Conservation (phyloP, 2,888 invertebrate genomes). For the Pheosia tremula region DNA sequence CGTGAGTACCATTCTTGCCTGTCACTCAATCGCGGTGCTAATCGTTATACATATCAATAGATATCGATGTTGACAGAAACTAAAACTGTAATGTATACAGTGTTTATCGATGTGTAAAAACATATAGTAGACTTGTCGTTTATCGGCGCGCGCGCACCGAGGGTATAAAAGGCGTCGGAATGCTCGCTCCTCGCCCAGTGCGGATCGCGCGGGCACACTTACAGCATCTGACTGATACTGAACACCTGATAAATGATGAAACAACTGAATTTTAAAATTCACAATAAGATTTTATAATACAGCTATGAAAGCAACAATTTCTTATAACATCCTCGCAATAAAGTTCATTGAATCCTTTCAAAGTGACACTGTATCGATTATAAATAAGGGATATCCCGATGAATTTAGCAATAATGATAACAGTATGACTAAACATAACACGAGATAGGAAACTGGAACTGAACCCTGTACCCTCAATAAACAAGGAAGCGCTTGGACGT, state of each 20-base stretch:
- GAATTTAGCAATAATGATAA: slow-evolving; percentile 3
- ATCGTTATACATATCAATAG: neutral
- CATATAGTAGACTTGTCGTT: slow-evolving; percentile 16
- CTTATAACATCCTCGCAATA: no score
- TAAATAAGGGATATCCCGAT: slow-evolving; percentile 11
- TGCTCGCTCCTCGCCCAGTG: slow-evolving; percentile 64
- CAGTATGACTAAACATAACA: neutral
- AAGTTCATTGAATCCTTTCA: neutral
- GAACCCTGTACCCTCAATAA: no score
- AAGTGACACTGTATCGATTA: neutral
- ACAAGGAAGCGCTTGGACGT: no score
- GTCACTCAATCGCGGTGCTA: no score
- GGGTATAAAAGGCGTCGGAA: slow-evolving; percentile 61
- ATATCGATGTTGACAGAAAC: slow-evolving; percentile 21
- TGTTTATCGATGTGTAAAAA: slow-evolving; percentile 41
- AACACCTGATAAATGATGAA: neutral
- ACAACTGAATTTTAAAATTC: neutral
- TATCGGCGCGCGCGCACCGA: slow-evolving; percentile 48
- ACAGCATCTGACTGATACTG: slow-evolving; percentile 43
- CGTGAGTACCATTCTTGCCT: slow-evolving; percentile 19
- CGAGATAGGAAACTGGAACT: neutral
- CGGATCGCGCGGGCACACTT: slow-evolving; percentile 79
- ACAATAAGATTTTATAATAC: neutral
- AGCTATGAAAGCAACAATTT: neutral
- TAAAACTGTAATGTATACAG: slow-evolving; percentile 27